Evolutionary conservation across 2,113 vertebrate species (phyloP).

Genomic region (Gallinago jamesoni): DNA sequence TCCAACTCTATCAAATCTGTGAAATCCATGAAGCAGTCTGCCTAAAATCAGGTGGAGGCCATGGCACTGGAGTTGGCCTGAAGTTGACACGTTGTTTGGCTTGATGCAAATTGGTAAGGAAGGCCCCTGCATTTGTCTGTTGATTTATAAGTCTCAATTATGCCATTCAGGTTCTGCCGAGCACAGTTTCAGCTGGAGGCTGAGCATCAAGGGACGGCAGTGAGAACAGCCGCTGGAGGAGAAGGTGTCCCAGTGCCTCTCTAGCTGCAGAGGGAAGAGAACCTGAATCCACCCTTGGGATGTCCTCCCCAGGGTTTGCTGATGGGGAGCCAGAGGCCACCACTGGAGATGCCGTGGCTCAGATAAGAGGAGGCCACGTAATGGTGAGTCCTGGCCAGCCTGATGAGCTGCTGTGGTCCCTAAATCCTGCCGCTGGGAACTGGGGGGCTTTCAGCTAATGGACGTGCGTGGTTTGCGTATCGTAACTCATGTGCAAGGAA

Average conservation of each 20-base stretch:
- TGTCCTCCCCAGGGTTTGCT: background rate
- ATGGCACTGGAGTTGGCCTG: background rate
- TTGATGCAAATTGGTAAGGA: background rate
- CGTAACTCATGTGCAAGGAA: fast-evolving
- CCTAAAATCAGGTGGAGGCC: background rate
- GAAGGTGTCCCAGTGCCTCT: background rate
- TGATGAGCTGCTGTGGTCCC: background rate
- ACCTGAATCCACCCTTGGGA: background rate
- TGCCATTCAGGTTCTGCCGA: background rate
- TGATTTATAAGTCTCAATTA: background rate
- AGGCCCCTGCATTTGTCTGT: background rate
- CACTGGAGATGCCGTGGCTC: background rate
- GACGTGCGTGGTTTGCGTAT: background rate
- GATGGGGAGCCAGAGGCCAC: background rate
- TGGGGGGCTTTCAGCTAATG: fast-evolving
- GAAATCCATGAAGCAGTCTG: background rate
- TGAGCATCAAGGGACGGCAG: background rate
- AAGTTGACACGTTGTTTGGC: background rate
- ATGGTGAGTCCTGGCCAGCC: background rate
- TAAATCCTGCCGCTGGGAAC: background rate
- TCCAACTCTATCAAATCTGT: too few relatives aligned
- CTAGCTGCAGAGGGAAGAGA: background rate
- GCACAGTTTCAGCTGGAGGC: background rate
- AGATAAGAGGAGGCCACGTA: background rate
- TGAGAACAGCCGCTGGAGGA: background rate